A percentile compares a stretch with the other conserved stretches of the same genome.
phyloP scores from a whole-genome alignment of 2,797 vertebrate species.

The Centroberyx gerrardi region DNA sequence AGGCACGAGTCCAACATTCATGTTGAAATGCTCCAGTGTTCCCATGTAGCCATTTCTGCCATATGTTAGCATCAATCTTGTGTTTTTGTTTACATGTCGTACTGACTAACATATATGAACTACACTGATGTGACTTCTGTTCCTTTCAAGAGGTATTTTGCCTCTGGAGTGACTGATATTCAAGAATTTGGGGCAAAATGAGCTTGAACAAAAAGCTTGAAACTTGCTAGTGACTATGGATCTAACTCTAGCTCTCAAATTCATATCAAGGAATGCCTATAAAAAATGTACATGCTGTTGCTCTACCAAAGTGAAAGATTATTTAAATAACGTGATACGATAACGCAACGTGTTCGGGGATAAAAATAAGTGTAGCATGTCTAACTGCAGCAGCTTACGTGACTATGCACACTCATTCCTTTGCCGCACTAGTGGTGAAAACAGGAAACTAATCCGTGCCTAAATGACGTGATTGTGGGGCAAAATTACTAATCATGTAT shows the following conservation, averaged over 20 bases:
- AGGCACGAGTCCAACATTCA: slow-evolving; percentile 39
- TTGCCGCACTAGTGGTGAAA: slow-evolving; percentile 38
- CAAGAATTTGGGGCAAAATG: slow-evolving; percentile 5
- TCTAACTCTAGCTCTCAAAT: slow-evolving; percentile 1
- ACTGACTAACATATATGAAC: background rate
- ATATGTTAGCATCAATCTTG: slow-evolving; percentile 37
- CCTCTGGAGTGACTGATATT: background rate
- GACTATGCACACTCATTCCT: slow-evolving; percentile 55
- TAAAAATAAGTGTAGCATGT: slow-evolving; percentile 57
- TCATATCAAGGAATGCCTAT: slow-evolving; percentile 17
- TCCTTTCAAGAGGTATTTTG: slow-evolving; percentile 4
- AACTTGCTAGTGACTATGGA: background rate
- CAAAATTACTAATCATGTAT: slow-evolving; percentile 74
- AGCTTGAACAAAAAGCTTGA: slow-evolving; percentile 1
- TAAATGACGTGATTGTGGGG: slow-evolving; percentile 70
- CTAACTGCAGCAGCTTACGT: slow-evolving; percentile 72
- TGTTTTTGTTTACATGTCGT: slow-evolving; percentile 44
- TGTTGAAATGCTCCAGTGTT: slow-evolving; percentile 37
- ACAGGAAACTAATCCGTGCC: slow-evolving; percentile 71
- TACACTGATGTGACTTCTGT: slow-evolving; percentile 2
- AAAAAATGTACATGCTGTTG: slow-evolving; percentile 49
- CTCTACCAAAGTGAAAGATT: slow-evolving; percentile 45
- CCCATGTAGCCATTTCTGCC: slow-evolving; percentile 47
- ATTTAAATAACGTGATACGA: slow-evolving; percentile 70
- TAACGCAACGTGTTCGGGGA: slow-evolving; percentile 64